Evolutionary conservation across 2,113 vertebrate genomes (phyloP), one percentile per base, ranked within the genome.

Genomic region (Microtus montanus): DNA sequence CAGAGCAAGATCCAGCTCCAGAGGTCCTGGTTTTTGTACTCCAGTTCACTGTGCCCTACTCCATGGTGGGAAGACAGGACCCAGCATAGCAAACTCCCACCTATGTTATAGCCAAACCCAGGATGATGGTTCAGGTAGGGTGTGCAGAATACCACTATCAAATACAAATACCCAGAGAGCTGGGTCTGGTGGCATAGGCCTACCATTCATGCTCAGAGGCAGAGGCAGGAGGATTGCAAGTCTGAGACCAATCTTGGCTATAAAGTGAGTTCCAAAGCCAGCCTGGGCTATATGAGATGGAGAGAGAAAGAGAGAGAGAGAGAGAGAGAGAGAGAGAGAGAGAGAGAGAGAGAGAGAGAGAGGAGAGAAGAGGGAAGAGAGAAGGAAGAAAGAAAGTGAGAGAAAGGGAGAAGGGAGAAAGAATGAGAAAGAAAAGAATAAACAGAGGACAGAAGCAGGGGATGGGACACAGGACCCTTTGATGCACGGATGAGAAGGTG

Each of bases 281-380:
- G 3, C 75, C 9, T 33, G 47, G 15, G 28, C 28, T 78, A 33
- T 30, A 78, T 49, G 49, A 79, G 77, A 54, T 47, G 7, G 7
- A 79, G 17, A 9, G 35, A 9, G 35, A 8, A 14, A 3, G 7
- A n/a, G 33, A 17, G 0, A 15, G 6, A 73, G 12, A 68, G 28
- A 26, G 22, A 10, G 2, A 11, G 24, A 64, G 63, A 3, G 9
- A 64, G n/a, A n/a, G n/a, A n/a, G 7, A 79, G 17, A 9, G 35
- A 9, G 35, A 8, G 6, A 3, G 7, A n/a, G 33, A 17, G 0
- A 15, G 6, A 73, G 12, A 68, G 28, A 26, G 22, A 10, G 2
- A 11, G 24, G n/a, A 64, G 63, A 3, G 9, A 64, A 28, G 63
- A 68, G 66, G 5, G 30, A 14, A 1, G 38, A 17, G 28, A 17